phyloP scores from a whole-genome alignment of 2,888 invertebrate genomes.

The Agonum fuliginosum region DNA sequence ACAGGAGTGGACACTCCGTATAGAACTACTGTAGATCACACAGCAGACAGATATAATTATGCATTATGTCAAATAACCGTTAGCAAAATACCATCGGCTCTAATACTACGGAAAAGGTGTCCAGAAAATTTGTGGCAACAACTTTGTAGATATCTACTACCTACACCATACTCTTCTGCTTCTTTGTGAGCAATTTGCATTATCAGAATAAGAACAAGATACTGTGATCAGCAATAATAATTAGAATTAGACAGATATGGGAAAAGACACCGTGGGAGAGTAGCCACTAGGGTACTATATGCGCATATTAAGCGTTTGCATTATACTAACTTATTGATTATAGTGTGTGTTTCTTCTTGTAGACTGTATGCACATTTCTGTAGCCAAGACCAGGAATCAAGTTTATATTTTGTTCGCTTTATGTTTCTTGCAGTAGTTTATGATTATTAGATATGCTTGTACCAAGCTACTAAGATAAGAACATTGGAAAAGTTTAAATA shows the following conservation, averaged over 20 bases:
- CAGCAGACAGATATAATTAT: too few species aligned
- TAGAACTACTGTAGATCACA: too few species aligned
- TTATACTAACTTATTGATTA: constrained; percentile 49
- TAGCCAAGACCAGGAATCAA: too few species aligned
- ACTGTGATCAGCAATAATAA: constrained; percentile 26
- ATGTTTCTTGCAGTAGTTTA: background rate
- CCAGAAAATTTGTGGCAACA: background rate
- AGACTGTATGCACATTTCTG: background rate
- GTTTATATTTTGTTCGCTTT: background rate
- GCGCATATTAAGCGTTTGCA: constrained; percentile 46
- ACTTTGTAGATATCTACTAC: background rate
- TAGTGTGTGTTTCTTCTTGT: background rate
- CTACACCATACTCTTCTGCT: too few species aligned
- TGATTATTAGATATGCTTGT: too few species aligned
- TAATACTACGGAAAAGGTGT: too few species aligned
- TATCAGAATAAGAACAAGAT: constrained; percentile 7
- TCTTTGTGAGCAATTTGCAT: constrained; percentile 36
- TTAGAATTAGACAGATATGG: constrained; percentile 17
- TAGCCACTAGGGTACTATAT: constrained; percentile 23
- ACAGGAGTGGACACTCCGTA: too few species aligned
- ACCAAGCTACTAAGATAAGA: too few species aligned
- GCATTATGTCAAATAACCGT: too few species aligned
- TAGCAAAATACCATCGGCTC: too few species aligned
- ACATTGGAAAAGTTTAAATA: too few species aligned
- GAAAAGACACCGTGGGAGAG: constrained; percentile 46